These are phyloP conservation scores for Melanchra persicariae DNA, from an alignment of 2,888 invertebrate genomes.

Conservation along the genomic window DNA sequence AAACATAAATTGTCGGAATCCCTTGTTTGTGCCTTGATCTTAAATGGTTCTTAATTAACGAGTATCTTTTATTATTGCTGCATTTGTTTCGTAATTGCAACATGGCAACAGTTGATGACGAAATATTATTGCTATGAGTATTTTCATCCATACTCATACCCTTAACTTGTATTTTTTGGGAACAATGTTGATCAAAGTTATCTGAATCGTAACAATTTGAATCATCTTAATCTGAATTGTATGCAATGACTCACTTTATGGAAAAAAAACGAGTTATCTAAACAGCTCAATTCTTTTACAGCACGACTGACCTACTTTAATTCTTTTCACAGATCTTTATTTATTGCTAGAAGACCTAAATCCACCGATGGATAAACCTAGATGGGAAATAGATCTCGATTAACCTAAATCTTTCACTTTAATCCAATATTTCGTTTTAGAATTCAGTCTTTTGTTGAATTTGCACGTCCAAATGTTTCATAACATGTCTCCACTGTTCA, in stretches of 20 bases:
- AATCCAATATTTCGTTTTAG: slow-evolving; percentile 12
- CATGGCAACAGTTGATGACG: neutral
- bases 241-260: slow-evolving; percentile 19
- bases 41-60: slow-evolving; percentile 39
- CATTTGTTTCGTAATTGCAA: slow-evolving; percentile 1
- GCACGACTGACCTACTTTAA: slow-evolving; percentile 42
- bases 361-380: slow-evolving; percentile 24
- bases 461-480: slow-evolving; percentile 22
- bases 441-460: neutral
- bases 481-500: slow-evolving; percentile 27
- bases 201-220: slow-evolving; percentile 7
- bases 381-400: slow-evolving; percentile 11
- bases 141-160: neutral
- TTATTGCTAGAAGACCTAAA: slow-evolving; percentile 20
- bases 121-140: neutral
- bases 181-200: neutral
- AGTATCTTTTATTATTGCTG: slow-evolving; percentile 14
- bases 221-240: slow-evolving; percentile 11
- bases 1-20: slow-evolving; percentile 22
- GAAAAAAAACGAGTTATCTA: slow-evolving; percentile 35
- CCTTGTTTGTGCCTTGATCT: slow-evolving; percentile 16
- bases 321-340: slow-evolving; percentile 22
- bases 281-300: slow-evolving; percentile 38
- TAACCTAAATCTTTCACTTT: slow-evolving; percentile 21
- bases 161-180: neutral